A percentile compares a stretch with the other conserved stretches of the same genome.
These are phyloP conservation scores for Musca vetustissima DNA, from an alignment of 1,140 invertebrate genomes.

Conservation along the genomic window DNA sequence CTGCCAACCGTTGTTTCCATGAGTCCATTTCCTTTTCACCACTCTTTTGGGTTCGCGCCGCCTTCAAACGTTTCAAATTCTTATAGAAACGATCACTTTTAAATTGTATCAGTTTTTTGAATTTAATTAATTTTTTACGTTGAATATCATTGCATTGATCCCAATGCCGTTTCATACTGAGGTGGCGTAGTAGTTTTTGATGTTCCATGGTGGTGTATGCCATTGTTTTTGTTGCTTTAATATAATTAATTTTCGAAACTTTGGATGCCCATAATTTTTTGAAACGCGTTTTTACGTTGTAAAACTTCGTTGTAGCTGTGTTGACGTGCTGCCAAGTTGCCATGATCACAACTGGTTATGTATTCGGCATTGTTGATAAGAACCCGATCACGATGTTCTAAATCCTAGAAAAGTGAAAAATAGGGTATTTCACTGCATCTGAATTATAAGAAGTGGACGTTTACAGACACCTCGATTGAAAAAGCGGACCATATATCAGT, in stretches of 20 bases:
- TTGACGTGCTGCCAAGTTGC: constrained; percentile 35
- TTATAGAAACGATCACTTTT: constrained; percentile 47
- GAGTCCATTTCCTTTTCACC: constrained; percentile 39
- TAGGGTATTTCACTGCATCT: no score
- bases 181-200: constrained; percentile 43
- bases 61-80: constrained; percentile 38
- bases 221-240: constrained; percentile 37
- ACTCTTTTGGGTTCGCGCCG: constrained; percentile 31
- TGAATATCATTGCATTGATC: constrained; percentile 40
- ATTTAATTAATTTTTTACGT: constrained; percentile 44
- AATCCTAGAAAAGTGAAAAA: no score
- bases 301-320: constrained; percentile 38
- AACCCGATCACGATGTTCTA: constrained; percentile 44
- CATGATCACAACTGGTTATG: constrained; percentile 44
- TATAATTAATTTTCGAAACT: constrained; percentile 35
- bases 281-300: constrained; percentile 36
- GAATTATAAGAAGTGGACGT: no score
- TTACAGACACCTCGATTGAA: no score
- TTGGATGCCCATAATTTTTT: constrained; percentile 32
- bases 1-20: constrained; percentile 43
- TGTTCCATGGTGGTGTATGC: constrained; percentile 38
- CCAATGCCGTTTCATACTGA: constrained; percentile 39
- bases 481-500: no score
- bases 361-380: constrained; percentile 45
- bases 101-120: constrained; percentile 50